Evolutionary conservation across 2,888 invertebrate genomes (phyloP).

Genomic region (Cerceris rybyensis): DNA sequence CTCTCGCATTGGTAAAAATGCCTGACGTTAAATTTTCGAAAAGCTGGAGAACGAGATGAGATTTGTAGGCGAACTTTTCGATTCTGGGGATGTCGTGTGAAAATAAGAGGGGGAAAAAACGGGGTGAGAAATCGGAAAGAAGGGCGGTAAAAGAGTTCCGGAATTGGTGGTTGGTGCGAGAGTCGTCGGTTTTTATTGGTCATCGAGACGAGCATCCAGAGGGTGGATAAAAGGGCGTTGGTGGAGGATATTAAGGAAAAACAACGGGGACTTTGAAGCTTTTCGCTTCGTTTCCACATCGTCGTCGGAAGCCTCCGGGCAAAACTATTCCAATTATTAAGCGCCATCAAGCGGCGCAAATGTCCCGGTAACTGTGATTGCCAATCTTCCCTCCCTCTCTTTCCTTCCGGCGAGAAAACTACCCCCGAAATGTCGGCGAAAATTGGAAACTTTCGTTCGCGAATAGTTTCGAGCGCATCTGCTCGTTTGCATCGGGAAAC

Average conservation of each 20-base stretch:
- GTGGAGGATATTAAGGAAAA: constrained; percentile 36
- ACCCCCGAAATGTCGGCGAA: constrained; percentile 23
- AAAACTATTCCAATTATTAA: constrained; percentile 70
- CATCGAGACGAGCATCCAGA: constrained; percentile 17
- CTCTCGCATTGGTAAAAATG: too few relatives aligned
- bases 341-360: constrained; percentile 58
- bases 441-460: constrained; percentile 30
- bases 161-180: constrained; percentile 7
- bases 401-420: constrained; percentile 22
- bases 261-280: constrained; percentile 37
- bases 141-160: neutral
- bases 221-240: neutral
- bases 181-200: constrained; percentile 40
- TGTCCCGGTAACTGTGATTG: constrained; percentile 68
- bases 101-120: constrained; percentile 1
- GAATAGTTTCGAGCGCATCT: constrained; percentile 18
- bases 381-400: constrained; percentile 54
- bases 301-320: constrained; percentile 27
- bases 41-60: too few relatives aligned
- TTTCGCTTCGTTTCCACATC: constrained; percentile 48
- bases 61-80: too few relatives aligned
- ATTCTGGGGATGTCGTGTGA: neutral
- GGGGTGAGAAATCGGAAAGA: neutral
- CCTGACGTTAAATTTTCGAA: too few relatives aligned
- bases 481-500: constrained; percentile 5